Base-by-base conservation (phyloP, 1,140 invertebrate genomes). In the Ridgeia piscesae region DNA sequence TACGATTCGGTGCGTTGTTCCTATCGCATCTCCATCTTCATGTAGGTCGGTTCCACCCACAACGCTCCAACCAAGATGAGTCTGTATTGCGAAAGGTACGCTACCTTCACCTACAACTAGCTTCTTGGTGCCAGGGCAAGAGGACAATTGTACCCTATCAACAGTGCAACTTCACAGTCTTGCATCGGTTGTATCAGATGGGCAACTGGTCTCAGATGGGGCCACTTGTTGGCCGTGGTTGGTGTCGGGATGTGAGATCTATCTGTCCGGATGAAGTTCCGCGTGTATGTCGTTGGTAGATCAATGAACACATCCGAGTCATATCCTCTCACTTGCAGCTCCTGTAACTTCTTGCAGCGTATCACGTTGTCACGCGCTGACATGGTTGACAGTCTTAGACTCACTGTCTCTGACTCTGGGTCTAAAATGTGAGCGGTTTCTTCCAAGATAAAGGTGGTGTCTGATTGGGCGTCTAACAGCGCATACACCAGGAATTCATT, bases 101-200 rank as follows among this genome's bases (percentile, higher is more conserved):
- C 33, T 88, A 14, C 88, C 88, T 0, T 34, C 33, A 31, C 58
- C 34, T 34, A 9, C 17, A 17, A 92, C 34, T 88, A 33, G n/a
- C 88, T 34, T 88, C 34, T 88, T 77, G 91, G 91, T 11, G 88
- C 88, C 9, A 92, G 88, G 27, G 88, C 50, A 17, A 33, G 34
- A 33, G 91, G 58, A 88, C 91, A 88, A 34, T 92, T 88, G 48
- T 92, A 92, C 21, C 91, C 91, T 88, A 92, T 92, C 31, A 92
- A 34, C 33, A 92, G 6, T 33, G 11, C 91, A 33, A 89, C 91
- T n/a, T 92, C 91, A 77, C 91, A 88, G 4, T 88, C 88, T 42
- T 92, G 50, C 33, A 92, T 14, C 33, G 91, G 91, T 17, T 34
- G 48, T 33, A 92, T 88, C 31, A 34, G 34, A 4, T 88, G 33